These are phyloP conservation scores for Metaphire vulgaris DNA, from an alignment of 1,140 invertebrate species.

Conservation along the genomic window DNA sequence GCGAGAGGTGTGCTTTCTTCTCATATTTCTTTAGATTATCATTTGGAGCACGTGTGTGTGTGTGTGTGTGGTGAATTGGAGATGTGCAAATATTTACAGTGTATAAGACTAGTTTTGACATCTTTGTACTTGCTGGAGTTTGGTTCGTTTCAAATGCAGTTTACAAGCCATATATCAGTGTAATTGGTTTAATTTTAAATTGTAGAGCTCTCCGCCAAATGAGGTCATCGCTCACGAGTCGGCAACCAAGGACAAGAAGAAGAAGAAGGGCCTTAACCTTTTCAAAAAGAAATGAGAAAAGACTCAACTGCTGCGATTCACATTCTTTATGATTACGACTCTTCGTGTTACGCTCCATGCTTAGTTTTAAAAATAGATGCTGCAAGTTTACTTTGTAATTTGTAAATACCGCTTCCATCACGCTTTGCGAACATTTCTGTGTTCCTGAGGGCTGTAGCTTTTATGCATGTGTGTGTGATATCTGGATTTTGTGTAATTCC, in stretches of 20 bases:
- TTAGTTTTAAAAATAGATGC: background rate
- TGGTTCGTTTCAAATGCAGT: too few species aligned
- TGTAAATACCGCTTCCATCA: background rate
- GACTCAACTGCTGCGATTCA: background rate
- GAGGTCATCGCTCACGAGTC: background rate
- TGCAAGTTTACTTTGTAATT: background rate
- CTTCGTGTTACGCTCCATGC: background rate
- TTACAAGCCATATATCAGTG: too few species aligned
- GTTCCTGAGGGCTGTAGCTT: background rate
- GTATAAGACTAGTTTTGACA: too few species aligned
- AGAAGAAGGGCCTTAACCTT: background rate
- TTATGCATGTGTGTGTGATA: too few species aligned
- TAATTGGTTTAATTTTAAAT: too few species aligned
- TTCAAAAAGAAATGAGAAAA: background rate
- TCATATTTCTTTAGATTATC: too few species aligned
- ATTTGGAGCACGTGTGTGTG: too few species aligned
- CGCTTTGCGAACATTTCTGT: background rate
- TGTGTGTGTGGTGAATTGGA: too few species aligned
- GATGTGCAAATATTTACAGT: too few species aligned
- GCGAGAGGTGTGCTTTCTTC: background rate
- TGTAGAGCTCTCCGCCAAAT: background rate
- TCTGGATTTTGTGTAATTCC: too few species aligned
- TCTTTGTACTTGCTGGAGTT: too few species aligned
- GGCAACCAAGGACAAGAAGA: background rate
- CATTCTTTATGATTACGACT: background rate